Base-by-base conservation (phyloP, 2,113 vertebrate genomes). In the Oceanites oceanicus region DNA sequence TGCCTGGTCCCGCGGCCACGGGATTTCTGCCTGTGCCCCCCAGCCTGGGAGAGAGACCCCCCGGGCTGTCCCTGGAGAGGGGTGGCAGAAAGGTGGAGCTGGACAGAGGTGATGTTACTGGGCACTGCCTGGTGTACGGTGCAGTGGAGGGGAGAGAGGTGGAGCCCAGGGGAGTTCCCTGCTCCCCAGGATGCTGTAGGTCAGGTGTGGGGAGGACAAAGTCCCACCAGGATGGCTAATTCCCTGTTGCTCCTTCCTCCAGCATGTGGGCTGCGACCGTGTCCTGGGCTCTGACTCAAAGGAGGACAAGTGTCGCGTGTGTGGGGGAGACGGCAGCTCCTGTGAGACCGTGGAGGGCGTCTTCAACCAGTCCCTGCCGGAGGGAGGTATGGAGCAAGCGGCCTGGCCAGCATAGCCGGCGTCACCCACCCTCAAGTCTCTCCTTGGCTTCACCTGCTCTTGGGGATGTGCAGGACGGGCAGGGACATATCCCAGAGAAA, bases 211-310 rank as follows among this genome's bases (percentile, higher is more conserved):
- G 62, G 32, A 45, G 66, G 32, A 68, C 15, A 32, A 15, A 10
- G 8, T 15, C 27, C 38, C 62, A 17, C n/a, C n/a, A 11, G 73
- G 32, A 27, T 1, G 11, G 25, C 20, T 90, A 49, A 97, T 30
- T 36, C 12, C 74, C 36, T n/a, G 42, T 38, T 65, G 52, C 75
- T 85, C 21, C 84, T 67, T 34, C 86, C 70, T 12, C 14, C 97
- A 99, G 99, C 99, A 99, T 1, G 99, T 99, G 77, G 99, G 99
- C 94, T 99, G 99, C 1, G 99, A 99, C 97, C 98, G 99, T 17
- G 98, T 99, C 87, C 98, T 99, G 63, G 99, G 99, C 97, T 99
- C 99, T 0, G 99, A 99, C 58, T 95, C 98, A 5, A 98, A 99
- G 17, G 99, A 99, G 88, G 99, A 99, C 96, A 99, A 99, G 86